These are phyloP conservation scores for Hippocampus mohnikei DNA, from an alignment of 2,113 vertebrate genomes.

Conservation along the genomic window DNA sequence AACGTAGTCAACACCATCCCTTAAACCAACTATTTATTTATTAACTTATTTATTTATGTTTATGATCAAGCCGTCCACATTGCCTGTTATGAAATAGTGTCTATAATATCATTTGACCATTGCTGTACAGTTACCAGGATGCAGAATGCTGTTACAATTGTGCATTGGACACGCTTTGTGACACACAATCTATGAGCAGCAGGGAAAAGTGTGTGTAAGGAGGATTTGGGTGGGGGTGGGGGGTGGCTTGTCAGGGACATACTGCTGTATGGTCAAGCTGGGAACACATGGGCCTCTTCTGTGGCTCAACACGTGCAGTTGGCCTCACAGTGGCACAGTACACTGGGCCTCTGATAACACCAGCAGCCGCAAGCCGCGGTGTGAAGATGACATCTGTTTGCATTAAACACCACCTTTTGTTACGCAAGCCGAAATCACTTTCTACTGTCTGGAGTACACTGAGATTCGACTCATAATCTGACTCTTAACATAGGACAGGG, in stretches of 20 bases:
- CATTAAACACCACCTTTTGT: not conserved
- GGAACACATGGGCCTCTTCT: conserved; percentile 46
- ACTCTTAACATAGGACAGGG: conserved; percentile 16
- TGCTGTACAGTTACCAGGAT: not conserved
- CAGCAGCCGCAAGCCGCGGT: not conserved
- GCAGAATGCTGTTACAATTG: conserved; percentile 9
- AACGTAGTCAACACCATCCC: no score
- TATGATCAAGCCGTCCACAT: no score
- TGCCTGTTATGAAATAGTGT: no score
- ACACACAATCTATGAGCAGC: conserved; percentile 38
- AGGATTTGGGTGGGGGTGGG: not conserved
- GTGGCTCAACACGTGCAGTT: conserved; percentile 39
- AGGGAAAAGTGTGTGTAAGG: conserved; percentile 34
- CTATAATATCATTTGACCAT: no score
- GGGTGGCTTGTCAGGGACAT: conserved; percentile 18
- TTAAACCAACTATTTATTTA: no score
- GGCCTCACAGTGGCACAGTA: conserved; percentile 12
- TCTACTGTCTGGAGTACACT: not conserved
- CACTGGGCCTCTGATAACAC: conserved; percentile 11
- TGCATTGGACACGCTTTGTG: conserved; percentile 39
- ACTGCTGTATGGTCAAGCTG: conserved; percentile 40
- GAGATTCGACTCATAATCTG: not conserved
- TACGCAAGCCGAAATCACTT: not conserved
- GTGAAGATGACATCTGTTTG: not conserved
- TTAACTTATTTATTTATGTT: no score